phyloP scores from a whole-genome alignment of 2,888 invertebrate species.

The Bimastos eiseni region DNA sequence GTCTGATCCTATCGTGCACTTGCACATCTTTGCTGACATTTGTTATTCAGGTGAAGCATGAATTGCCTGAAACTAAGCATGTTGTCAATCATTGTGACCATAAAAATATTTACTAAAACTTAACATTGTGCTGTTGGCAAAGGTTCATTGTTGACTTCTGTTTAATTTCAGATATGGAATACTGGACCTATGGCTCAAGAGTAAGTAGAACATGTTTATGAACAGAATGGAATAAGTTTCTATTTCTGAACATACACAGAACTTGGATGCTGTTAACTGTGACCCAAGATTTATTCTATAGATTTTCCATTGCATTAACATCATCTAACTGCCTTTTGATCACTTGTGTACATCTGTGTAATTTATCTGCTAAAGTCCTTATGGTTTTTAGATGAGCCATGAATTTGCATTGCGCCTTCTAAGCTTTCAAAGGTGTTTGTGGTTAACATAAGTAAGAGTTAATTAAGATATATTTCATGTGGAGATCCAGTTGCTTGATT shows the following conservation, averaged over 20 bases:
- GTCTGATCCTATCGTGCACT: too few relatives aligned
- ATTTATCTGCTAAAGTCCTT: background rate
- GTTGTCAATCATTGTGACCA: too few relatives aligned
- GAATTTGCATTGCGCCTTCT: background rate
- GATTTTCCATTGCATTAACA: background rate
- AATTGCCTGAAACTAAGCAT: too few relatives aligned
- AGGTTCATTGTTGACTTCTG: background rate
- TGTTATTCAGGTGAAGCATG: too few relatives aligned
- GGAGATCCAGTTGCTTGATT: background rate
- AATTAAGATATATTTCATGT: background rate
- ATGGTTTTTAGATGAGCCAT: background rate
- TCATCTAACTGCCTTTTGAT: background rate
- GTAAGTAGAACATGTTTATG: background rate
- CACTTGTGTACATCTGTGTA: background rate
- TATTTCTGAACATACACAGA: background rate
- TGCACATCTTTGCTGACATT: too few relatives aligned
- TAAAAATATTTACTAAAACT: too few relatives aligned
- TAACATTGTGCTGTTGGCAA: background rate
- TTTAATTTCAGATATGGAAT: conserved; percentile 16
- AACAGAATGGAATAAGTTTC: background rate
- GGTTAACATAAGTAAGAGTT: background rate
- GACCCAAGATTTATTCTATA: background rate
- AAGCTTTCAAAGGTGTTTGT: background rate
- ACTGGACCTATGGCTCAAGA: conserved; percentile 15
- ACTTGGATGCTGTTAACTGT: background rate